Evolutionary conservation across 1,140 invertebrate genomes (phyloP), one percentile per base, ranked within the genome.

Genomic region (Liolophura sinensis): DNA sequence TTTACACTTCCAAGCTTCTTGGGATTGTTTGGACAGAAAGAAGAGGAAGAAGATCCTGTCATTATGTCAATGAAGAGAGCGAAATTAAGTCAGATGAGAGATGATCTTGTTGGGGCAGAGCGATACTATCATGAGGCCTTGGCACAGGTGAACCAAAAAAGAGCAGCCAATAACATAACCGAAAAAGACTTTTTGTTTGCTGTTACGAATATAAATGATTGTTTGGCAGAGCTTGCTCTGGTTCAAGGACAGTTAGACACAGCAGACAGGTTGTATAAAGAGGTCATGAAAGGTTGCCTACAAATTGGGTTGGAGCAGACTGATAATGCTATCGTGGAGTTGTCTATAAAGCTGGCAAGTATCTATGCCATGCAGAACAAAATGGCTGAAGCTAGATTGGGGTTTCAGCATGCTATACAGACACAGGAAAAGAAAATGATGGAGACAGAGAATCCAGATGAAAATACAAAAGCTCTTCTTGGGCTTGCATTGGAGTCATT

Each of bases 211-310:
- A 90, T 96, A 64, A 95, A 92, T 79, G 94, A 97, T 86, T 76
- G 94, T 9, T 90, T 98, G 89, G 95, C 94, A 9, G 96, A 97
- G 85, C 85, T 96, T 56, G 93, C 94, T 18, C 89, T 94, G 76
- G 87, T 92, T 73, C 85, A 86, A 58, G 89, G 89, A 55, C 87
- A 96, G 67, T 89, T 90, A 74, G 85, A 89, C 69, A 95, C 95
- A 84, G 93, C 95, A 11, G 91, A 96, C 80, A 88, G 88, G 62
- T 82, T 97, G 25, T 97, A 94, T 86, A 86, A 91, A 16, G 88
- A 88, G 58, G 92, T 96, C 1, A 89, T 95, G 84, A 90, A 92
- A 81, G 88, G 84, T 72, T 84, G 94, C 49, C 62, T 79, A 25
- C 77, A 87, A 5, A 85, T 87, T 69, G 94, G 93, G 15, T 85